phyloP scores from a whole-genome alignment of 1,140 invertebrate genomes.

The Hycleus phaleratus region DNA sequence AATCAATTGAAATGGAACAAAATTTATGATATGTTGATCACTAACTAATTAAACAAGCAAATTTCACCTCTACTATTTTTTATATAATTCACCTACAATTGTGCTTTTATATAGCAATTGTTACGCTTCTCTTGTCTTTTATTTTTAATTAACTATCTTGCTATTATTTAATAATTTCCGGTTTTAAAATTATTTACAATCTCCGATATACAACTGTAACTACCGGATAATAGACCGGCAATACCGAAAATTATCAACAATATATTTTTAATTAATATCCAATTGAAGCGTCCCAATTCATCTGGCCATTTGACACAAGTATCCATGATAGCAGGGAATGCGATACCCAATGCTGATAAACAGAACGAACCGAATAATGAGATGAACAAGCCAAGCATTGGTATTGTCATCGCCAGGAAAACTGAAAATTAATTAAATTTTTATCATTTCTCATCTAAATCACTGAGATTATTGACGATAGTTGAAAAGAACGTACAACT shows the following conservation, averaged over 20 bases:
- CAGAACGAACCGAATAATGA: constrained; percentile 76
- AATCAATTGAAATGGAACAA: no score
- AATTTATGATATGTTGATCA: no score
- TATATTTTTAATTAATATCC: constrained; percentile 45
- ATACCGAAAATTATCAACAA: constrained; percentile 49
- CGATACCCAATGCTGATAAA: constrained; percentile 68
- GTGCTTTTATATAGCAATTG: not conserved
- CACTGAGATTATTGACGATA: no score
- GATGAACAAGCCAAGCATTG: constrained; percentile 74
- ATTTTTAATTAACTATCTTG: not conserved
- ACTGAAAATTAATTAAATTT: constrained; percentile 44
- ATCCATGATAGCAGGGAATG: constrained; percentile 78
- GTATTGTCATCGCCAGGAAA: constrained; percentile 62
- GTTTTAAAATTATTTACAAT: constrained; percentile 26
- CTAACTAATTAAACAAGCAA: no score
- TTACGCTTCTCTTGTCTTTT: not conserved
- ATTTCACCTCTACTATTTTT: no score
- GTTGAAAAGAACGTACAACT: no score
- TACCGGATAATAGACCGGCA: constrained; percentile 41
- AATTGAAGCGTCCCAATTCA: constrained; percentile 37
- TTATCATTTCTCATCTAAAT: not conserved
- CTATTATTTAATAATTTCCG: constrained; percentile 3
- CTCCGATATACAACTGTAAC: constrained; percentile 36
- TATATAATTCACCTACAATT: no score
- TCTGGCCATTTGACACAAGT: constrained; percentile 48